Conservation (phyloP, 2,113 vertebrate genomes). For the Rhabdornis inornatus region DNA sequence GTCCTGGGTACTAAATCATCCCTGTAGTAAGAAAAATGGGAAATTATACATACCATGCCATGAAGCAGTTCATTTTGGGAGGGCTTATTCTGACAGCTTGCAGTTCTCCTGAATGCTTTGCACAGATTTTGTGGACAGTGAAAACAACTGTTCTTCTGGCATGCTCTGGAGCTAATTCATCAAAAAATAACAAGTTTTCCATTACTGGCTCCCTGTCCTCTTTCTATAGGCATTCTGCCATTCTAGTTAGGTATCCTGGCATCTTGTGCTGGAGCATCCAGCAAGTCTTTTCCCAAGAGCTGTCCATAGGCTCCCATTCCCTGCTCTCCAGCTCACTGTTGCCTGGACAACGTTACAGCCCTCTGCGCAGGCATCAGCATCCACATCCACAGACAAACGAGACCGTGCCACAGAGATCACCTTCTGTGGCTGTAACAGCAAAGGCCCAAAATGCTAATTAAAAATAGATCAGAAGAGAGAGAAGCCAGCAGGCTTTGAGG, state of each 20-base stretch:
- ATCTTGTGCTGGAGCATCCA: not conserved
- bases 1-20: not conserved
- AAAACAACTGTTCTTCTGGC: not conserved
- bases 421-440: not conserved
- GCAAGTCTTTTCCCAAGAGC: not conserved
- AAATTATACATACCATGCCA: not conserved
- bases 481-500: not conserved
- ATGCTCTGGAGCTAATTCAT: not conserved
- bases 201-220: not conserved
- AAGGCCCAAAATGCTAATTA: not conserved
- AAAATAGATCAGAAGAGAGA: not conserved
- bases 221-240: not conserved
- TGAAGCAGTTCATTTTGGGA: not conserved
- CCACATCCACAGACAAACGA: accelerated
- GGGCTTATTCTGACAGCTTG: not conserved
- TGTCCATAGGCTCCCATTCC: not conserved
- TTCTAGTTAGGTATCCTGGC: not conserved
- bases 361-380: not conserved
- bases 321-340: not conserved
- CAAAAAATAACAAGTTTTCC: not conserved
- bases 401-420: not conserved
- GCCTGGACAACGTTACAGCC: not conserved
- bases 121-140: not conserved
- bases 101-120: not conserved
- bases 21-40: not conserved